A percentile compares a stretch with the other conserved stretches of the same genome.
Evolutionary conservation across 2,888 invertebrate species (phyloP).

Genomic region (Drosophila ezoana): DNA sequence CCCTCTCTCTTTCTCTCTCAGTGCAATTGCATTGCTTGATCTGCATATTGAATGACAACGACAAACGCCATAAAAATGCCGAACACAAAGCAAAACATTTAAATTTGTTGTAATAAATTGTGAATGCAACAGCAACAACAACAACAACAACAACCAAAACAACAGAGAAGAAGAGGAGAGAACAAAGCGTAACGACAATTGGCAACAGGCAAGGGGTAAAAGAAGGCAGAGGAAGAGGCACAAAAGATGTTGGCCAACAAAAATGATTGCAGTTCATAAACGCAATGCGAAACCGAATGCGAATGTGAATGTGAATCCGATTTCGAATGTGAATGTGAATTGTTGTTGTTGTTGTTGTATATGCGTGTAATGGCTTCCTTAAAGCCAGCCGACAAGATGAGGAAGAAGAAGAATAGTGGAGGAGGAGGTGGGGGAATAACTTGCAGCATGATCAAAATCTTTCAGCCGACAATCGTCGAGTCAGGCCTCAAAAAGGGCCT

Average conservation of each 20-base stretch:
- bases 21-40: slow-evolving; percentile 4
- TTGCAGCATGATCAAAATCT: slow-evolving; percentile 72
- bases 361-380: slow-evolving; percentile 81
- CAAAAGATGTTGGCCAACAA: slow-evolving; percentile 43
- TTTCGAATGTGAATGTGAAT: slow-evolving; percentile 55
- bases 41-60: slow-evolving; percentile 48
- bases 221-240: slow-evolving; percentile 1
- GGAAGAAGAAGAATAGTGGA: slow-evolving; percentile 19
- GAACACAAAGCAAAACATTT: slow-evolving; percentile 70
- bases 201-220: slow-evolving; percentile 29
- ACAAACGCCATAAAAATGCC: slow-evolving; percentile 73
- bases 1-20: neutral
- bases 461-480: slow-evolving; percentile 57
- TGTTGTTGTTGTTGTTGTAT: slow-evolving; percentile 48
- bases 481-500: slow-evolving; percentile 29
- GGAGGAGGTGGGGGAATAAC: slow-evolving; percentile 21
- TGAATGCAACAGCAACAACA: slow-evolving; percentile 35
- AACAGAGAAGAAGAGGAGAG: slow-evolving; percentile 6
- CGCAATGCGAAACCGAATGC: slow-evolving; percentile 37
- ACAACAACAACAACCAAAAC: slow-evolving; percentile 12
- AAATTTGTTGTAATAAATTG: slow-evolving; percentile 82
- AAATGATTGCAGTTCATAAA: slow-evolving; percentile 75
- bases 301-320: slow-evolving; percentile 33
- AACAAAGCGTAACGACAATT: slow-evolving; percentile 65
- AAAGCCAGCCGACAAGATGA: slow-evolving; percentile 54